phyloP scores from a whole-genome alignment of 2,888 invertebrate species.

The Crocallis elinguaria region DNA sequence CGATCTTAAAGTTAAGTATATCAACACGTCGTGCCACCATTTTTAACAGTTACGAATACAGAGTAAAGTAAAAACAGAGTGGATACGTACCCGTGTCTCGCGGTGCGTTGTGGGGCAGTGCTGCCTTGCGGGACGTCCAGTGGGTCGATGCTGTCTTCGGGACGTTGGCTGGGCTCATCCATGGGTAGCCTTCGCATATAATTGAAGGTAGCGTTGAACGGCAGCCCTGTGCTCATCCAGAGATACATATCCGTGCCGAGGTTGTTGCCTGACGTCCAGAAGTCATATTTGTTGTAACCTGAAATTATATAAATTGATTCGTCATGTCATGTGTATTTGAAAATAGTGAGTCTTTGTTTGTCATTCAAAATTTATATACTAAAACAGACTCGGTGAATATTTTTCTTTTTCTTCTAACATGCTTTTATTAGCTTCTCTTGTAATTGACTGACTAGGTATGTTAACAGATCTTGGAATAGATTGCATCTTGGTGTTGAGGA shows the following conservation, averaged over 20 bases:
- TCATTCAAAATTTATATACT: no score
- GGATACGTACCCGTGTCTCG: constrained; percentile 87
- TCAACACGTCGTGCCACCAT: no score
- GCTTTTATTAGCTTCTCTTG: no score
- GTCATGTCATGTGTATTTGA: neutral
- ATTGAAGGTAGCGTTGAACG: constrained; percentile 95
- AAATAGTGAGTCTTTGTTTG: no score
- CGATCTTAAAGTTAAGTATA: no score
- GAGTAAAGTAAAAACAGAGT: neutral
- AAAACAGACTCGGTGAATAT: no score
- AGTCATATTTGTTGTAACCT: constrained; percentile 92
- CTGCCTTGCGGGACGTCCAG: constrained; percentile 88
- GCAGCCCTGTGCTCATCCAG: constrained; percentile 95
- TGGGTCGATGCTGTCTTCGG: constrained; percentile 85
- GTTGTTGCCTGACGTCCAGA: constrained; percentile 95
- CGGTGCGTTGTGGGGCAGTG: constrained; percentile 91
- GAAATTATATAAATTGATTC: constrained; percentile 34
- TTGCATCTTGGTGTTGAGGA: no score
- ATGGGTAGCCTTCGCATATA: constrained; percentile 87
- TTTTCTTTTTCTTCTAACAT: no score
- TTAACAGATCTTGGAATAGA: no score
- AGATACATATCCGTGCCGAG: constrained; percentile 94
- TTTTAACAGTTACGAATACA: no score
- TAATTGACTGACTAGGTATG: no score
- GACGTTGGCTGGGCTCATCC: constrained; percentile 81